These are phyloP conservation scores for Panthera tigris DNA, from an alignment of 2,113 vertebrate genomes.

Conservation along the genomic window DNA sequence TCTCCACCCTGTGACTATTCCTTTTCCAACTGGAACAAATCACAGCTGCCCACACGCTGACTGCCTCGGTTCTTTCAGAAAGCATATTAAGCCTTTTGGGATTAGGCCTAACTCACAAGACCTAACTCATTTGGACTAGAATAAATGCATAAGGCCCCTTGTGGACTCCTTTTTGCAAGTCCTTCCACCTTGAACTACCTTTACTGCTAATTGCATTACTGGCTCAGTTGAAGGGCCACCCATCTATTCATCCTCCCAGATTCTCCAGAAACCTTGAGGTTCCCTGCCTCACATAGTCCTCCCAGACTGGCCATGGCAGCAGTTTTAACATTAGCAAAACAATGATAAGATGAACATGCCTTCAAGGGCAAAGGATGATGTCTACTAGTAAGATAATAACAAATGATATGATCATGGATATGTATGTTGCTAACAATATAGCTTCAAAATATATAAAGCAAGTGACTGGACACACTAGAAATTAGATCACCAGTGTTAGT, in stretches of 20 bases:
- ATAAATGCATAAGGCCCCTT: not conserved
- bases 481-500: not conserved
- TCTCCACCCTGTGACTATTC: conserved; percentile 11
- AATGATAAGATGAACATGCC: not conserved
- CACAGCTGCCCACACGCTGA: not conserved
- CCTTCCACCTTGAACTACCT: not conserved
- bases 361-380: not conserved
- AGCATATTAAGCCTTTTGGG: not conserved
- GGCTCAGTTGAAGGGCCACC: not conserved
- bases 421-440: not conserved
- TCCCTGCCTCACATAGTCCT: not conserved
- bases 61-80: not conserved
- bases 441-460: not conserved
- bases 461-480: not conserved
- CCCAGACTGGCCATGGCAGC: not conserved
- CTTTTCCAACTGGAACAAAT: conserved; percentile 18
- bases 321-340: not conserved
- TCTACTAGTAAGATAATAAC: not conserved
- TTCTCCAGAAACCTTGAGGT: not conserved
- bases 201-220: not conserved
- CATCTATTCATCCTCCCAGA: not conserved
- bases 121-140: not conserved
- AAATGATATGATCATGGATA: not conserved
- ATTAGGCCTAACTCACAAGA: not conserved
- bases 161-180: not conserved